Evolutionary conservation across 2,888 invertebrate species (phyloP), one percentile per base, ranked within the genome.

Genomic region (Thereva nobilitata): DNA sequence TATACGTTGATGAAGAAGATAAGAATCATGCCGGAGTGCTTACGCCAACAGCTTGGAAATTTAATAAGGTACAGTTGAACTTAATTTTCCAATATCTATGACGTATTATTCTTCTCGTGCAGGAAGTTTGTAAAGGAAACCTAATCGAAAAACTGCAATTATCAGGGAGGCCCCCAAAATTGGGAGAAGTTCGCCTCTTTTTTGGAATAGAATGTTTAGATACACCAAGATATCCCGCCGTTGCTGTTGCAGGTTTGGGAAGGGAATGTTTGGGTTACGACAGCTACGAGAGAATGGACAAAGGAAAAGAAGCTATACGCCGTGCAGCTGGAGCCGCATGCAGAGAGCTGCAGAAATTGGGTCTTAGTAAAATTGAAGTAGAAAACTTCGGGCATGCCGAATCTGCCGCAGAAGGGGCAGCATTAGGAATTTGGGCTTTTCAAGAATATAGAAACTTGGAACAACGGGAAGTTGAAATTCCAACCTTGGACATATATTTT

Each of bases 401-500:
- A 77, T 90, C 91, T 2, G 87, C 92, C 1, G 92, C 92, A 0
- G 93, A 93, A 78, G 93, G 92, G 1, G 87, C 89, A 0, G 82
- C 83, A 2, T 82, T 93, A 12, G 86, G 86, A 0, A 80, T 87
- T 7, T 91, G 88, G 87, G 78, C 84, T 3, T 93, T 89, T 76
- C 88, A 88, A 76, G 89, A 78, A 6, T 68, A 76, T 45, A 74
- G 75, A 5, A 74, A 77, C 34, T 72, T 74, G 5, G 77, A 76
- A 10, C 69, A 70, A 0, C 76, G 77, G 3, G 23, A 23, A 1
- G 70, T 75, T n/a, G 71, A 73, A 0, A 71, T 75, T 0, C 77
- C 79, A 3, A 71, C 73, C 2, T 76, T 80, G n/a, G 78, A 76
- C 71, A 66, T 91, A 72, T 80, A 82, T 67, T 9, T 52, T 5